Base-by-base conservation (phyloP, 2,888 invertebrate species). In the Ceramica pisi region DNA sequence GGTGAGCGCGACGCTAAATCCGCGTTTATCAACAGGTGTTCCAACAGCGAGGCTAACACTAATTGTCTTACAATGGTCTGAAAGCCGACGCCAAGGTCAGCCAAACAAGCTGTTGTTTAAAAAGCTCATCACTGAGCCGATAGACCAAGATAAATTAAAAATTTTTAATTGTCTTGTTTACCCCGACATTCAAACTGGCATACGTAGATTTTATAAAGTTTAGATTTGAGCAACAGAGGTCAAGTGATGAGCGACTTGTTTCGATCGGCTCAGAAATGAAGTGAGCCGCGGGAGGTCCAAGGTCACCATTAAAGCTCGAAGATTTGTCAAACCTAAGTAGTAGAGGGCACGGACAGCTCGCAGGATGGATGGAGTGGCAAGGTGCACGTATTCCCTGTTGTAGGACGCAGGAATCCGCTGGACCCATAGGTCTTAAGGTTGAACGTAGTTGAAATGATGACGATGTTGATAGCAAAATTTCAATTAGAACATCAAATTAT, bases 111-210 rank as follows among this genome's bases (percentile, higher is more conserved):
- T 35, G 9, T 35, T 44, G 23, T 16, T 61, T 59, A 53, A 51
- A 66, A 51, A 51, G 10, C 12, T 35, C 16, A 38, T 23, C 23
- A 35, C 50, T 51, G 19, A 50, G 35, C 31, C 31, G 31, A 50
- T 3, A 55, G 12, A 12, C 12, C 10, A 38, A 38, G 38, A 57
- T 57, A 23, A 10, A 51, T 35, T 21, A 9, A 71, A 26, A n/a
- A 9, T 8, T 63, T 51, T 73, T 73, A 46, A 73, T 71, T 23
- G 26, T 26, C 46, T 64, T 38, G 63, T 53, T 63, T 26, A 53
- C 26, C 51, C 23, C 31, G 23, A 61, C 7, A 53, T 71, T 71
- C 73, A 51, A 53, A 53, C 61, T 61, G 35, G 35, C 23, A 73
- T 35, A 46, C n/a, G 10, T 57, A 19, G 16, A n/a, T 50, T 26